Evolutionary conservation across 2,797 vertebrate species (phyloP).

Genomic region (Myripristis murdjan): DNA sequence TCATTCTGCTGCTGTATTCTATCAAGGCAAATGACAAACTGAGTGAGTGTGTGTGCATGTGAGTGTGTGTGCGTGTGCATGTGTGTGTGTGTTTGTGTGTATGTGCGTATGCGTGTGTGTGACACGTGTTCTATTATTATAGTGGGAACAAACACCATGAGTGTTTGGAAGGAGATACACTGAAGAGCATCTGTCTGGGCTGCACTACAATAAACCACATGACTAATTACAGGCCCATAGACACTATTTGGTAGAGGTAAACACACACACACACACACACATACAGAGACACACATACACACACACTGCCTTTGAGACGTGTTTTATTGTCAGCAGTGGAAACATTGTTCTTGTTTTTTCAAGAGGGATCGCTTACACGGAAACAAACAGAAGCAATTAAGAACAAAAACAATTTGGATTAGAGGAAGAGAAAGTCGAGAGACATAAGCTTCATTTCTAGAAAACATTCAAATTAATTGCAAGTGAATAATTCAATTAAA

Average conservation of each 20-base stretch:
- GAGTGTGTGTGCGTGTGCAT: too few species aligned
- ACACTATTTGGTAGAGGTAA: neutral
- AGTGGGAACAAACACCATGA: constrained; percentile 42
- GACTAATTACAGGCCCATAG: constrained; percentile 57
- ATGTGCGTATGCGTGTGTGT: neutral
- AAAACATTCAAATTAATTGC: too few species aligned
- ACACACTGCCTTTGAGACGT: constrained; percentile 17
- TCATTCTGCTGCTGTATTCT: constrained; percentile 40
- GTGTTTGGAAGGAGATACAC: constrained; percentile 41
- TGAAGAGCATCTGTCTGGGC: constrained; percentile 64
- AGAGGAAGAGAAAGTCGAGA: neutral
- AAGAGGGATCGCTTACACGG: constrained; percentile 49
- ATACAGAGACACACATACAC: constrained; percentile 16
- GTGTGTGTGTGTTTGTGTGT: constrained; percentile 24
- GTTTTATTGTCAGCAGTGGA: constrained; percentile 57
- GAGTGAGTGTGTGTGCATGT: constrained; percentile 31
- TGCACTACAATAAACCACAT: constrained; percentile 41
- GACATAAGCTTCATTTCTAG: neutral
- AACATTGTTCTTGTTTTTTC: constrained; percentile 58
- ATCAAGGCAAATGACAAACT: constrained; percentile 30
- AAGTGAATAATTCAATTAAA: too few species aligned
- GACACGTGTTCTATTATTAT: constrained; percentile 36
- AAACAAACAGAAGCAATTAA: constrained; percentile 69
- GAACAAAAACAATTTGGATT: constrained; percentile 37
- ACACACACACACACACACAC: constrained; percentile 15